A percentile compares a stretch with the other conserved stretches of the same genome.
Evolutionary conservation across 2,797 vertebrate genomes (phyloP).

Genomic region (Ptychobarbus kaznakovi): DNA sequence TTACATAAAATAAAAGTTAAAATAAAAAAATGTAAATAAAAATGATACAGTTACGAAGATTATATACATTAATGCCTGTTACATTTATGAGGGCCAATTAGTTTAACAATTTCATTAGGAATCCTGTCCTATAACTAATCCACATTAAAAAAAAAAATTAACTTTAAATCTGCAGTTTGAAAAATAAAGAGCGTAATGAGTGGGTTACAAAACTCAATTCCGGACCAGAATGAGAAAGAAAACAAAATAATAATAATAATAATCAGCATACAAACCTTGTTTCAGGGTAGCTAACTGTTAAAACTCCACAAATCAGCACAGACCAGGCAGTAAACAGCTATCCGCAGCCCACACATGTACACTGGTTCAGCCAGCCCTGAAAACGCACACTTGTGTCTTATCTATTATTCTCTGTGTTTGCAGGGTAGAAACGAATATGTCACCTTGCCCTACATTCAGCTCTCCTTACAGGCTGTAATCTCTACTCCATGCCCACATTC

Average conservation of each 20-base stretch:
- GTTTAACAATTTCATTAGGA: slow-evolving; percentile 38
- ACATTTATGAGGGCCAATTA: slow-evolving; percentile 3
- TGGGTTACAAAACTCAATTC: slow-evolving; percentile 20
- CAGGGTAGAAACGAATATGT: slow-evolving; percentile 49
- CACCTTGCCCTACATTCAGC: slow-evolving; percentile 63
- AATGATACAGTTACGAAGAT: background rate
- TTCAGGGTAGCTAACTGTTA: slow-evolving; percentile 59
- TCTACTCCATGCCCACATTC: slow-evolving; percentile 47
- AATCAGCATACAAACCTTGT: slow-evolving; percentile 67
- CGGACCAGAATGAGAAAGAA: slow-evolving; percentile 59
- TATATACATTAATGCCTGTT: background rate
- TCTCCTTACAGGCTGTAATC: slow-evolving; percentile 59
- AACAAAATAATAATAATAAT: slow-evolving; percentile 42
- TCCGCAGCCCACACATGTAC: slow-evolving; percentile 53
- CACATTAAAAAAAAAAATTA: slow-evolving; percentile 48
- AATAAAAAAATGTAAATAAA: background rate
- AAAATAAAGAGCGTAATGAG: background rate
- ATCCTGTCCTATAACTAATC: slow-evolving; percentile 67
- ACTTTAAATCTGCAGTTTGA: slow-evolving; percentile 68
- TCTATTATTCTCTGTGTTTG: slow-evolving; percentile 53
- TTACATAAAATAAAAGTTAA: background rate
- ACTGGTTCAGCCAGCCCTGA: slow-evolving; percentile 36
- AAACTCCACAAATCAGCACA: slow-evolving; percentile 63
- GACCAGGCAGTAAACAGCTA: slow-evolving; percentile 54
- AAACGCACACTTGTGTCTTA: slow-evolving; percentile 23